Evolutionary conservation across 1,140 invertebrate genomes (phyloP), one percentile per base, ranked within the genome.

Genomic region (Heliconius himera): DNA sequence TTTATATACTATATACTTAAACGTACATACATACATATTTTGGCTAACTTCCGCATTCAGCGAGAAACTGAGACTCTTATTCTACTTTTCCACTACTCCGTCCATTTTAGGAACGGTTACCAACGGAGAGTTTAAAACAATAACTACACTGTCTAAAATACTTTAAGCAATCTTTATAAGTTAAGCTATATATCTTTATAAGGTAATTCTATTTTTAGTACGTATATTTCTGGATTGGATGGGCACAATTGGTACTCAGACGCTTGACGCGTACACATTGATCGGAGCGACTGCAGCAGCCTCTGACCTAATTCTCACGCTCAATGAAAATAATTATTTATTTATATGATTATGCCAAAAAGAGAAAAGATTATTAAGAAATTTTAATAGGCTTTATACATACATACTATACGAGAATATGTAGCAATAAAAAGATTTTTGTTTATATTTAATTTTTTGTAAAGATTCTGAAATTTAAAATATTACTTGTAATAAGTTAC

Each of bases 241-340:
- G 36, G 76, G 81, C 49, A 73, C 33, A 73, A 81, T 86, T 78
- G 85, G 78, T 85, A 38, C 86, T 86, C 88, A 91, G 33, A 36
- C 33, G 33, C 0, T 91, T 93, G 90, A 93, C 86, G 90, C 86
- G 81, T 82, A 81, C 75, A 74, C 84, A 91, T 91, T 88, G 91
- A 93, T 91, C 89, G 82, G 74, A 79, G 80, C 85, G 81, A 80
- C 82, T 90, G 88, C 88, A 90, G 74, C 87, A 83, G 84, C 85
- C 84, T 84, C 46, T 90, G 90, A 91, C 91, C 91, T 85, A 91
- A 82, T 92, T 93, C 85, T 74, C 83, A 88, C 85, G 85, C 85
- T 93, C 90, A 93, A 92, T 93, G 92, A 89, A 51, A 29, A 29
- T 49, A 4, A 26, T n/a, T 26, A 26, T 60, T 60, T 60, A 60